Evolutionary conservation across 1,140 invertebrate genomes (phyloP).

Genomic region (Melanaphis sacchari): DNA sequence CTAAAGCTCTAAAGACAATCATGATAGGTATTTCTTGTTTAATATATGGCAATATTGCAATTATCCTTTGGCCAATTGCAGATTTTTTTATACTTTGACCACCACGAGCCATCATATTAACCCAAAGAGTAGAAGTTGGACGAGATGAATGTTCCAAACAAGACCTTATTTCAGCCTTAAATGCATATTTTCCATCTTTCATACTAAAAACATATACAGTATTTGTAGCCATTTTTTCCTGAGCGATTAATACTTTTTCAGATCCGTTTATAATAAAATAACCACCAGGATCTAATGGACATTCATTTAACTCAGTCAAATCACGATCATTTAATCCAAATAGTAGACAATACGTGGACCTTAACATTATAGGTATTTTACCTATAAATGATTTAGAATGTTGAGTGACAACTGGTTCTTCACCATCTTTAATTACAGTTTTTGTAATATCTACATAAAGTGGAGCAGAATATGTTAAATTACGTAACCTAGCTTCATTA

Average conservation of each 20-base stretch:
- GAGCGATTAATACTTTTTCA: constrained; percentile 95
- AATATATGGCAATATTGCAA: constrained; percentile 97
- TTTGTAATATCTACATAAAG: constrained; percentile 98
- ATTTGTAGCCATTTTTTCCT: constrained; percentile 99
- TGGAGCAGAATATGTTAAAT: constrained; percentile 94
- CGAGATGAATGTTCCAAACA: constrained; percentile 91
- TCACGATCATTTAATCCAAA: constrained; percentile 95
- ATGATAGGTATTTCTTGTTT: constrained; percentile 99
- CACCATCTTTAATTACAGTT: constrained; percentile 87
- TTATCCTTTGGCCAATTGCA: constrained; percentile 96
- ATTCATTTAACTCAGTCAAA: constrained; percentile 98
- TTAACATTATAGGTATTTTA: constrained; percentile 98
- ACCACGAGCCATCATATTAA: constrained; percentile 98
- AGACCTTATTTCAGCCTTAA: constrained; percentile 95
- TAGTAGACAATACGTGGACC: constrained; percentile 95
- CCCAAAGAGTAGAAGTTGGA: constrained; percentile 96
- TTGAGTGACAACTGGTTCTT: constrained; percentile 90
- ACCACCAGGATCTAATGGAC: constrained; percentile 96
- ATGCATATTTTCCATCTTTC: constrained; percentile 98
- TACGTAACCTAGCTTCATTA: constrained; percentile 91
- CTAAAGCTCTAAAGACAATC: constrained; percentile 96
- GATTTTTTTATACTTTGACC: constrained; percentile 93
- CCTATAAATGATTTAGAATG: constrained; percentile 99
- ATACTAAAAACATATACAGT: constrained; percentile 99
- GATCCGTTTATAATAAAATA: constrained; percentile 97